Base-by-base conservation (phyloP, 2,113 vertebrate genomes). In the Paracanthobrama guichenoti region DNA sequence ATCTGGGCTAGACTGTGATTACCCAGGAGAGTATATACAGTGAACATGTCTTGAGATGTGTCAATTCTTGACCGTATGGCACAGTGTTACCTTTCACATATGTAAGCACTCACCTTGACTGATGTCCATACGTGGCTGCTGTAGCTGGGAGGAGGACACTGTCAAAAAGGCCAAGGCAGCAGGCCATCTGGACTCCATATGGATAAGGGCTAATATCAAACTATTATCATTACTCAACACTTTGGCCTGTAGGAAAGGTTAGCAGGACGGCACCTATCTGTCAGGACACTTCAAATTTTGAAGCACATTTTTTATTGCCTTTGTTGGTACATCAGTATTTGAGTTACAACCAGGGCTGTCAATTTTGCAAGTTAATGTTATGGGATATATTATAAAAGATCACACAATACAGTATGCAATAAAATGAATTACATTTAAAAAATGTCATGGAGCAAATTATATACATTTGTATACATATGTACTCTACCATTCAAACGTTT, bases 211-310 rank as follows among this genome's bases (percentile, higher is more conserved):
- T 91, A 90, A 91, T 90, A 89, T 92, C 89, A 90, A 82, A 87
- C 92, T 91, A 90, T 93, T 92, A 91, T 94, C 90, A 93, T 93
- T 93, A 94, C 87, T 78, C 87, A 89, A 91, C 90, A 93, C 87
- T 88, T 87, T 91, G 85, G 84, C 89, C 88, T 88, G 92, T 90
- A 88, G 86, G 81, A 91, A 91, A 93, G 90, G 90, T 92, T 91
- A 92, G 71, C 66, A 16, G 28, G 82, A 90, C 82, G 87, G 35
- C 4, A 82, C 48, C 59, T 28, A 46, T 64, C 88, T 83, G 73
- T 91, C 89, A 90, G 88, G 85, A 86, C 86, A 7, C 28, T 46
- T 75, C 73, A 75, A 28, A 53, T 28, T 74, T 10, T 73, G n/a
- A 73, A 48, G 64, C 64, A 11, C 4, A 11, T 20, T 55, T 20